Base-by-base conservation (phyloP, 2,113 vertebrate genomes). In the Maccullochella peelii region DNA sequence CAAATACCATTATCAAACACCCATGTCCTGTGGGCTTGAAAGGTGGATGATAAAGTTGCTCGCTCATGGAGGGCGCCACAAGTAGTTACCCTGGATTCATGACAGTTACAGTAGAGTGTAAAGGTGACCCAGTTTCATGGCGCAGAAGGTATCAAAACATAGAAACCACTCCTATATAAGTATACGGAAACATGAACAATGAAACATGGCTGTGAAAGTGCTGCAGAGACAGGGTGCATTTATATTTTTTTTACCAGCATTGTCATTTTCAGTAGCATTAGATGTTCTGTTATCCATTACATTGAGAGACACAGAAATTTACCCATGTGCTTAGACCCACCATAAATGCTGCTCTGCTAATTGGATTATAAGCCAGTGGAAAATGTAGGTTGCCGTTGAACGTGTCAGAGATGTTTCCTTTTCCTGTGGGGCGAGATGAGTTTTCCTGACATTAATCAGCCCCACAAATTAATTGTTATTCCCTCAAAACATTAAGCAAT, bases 391-490 rank as follows among this genome's bases (percentile, higher is more conserved):
- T 94, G 86, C 84, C 20, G 75, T 66, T 89, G 68, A 87, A 89
- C 68, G 57, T 92, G 90, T 84, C 73, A 70, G 78, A 83, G 67
- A 91, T 92, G 80, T 84, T 90, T 92, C 70, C 68, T 81, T 91
- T 89, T 92, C 87, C 90, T 89, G 76, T 81, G 59, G 86, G 87
- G 82, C n/a, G 21, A 93, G 92, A 89, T 82, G 40, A 80, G 77
- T 90, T 89, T 91, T 86, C 76, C 71, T 91, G 81, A 91, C 90
- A 94, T 94, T 89, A 92, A 86, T 93, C 91, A 88, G 73, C 79
- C 54, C 67, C 23, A 44, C 70, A 91, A 93, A 95, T 93, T 68
- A 92, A 93, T 94, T 93, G 93, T 94, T 93, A 87, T 91, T 92
- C 87, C 83, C 88, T 90, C 77, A 93, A 92, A 94, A 91, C 88